Percentiles rank a stretch among this genome's conserved stretches.
phyloP scores from a whole-genome alignment of 1,140 invertebrate genomes.

The Philopotamus ludificatus region DNA sequence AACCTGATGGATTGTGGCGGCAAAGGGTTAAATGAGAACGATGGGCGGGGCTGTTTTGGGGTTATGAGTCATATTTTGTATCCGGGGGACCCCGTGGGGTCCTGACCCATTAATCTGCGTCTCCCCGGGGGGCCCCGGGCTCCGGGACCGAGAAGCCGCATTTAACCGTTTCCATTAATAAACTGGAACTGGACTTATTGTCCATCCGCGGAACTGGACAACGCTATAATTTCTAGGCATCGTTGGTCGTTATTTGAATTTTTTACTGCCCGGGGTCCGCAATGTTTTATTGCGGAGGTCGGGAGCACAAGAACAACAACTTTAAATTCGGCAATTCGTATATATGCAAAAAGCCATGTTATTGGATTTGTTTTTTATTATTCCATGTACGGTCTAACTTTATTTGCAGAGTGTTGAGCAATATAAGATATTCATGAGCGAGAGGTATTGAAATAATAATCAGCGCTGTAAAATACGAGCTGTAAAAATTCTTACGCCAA shows the following conservation, averaged over 20 bases:
- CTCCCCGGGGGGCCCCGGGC: slow-evolving; percentile 7
- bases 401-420: too few species aligned
- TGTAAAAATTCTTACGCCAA: too few species aligned
- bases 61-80: slow-evolving; percentile 6
- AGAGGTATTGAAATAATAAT: too few species aligned
- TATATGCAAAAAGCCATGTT: too few species aligned
- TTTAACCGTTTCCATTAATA: slow-evolving; percentile 26
- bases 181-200: slow-evolving; percentile 21
- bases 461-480: too few species aligned
- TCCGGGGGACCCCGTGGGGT: background rate
- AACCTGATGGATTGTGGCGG: background rate
- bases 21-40: background rate
- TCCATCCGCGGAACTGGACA: slow-evolving; percentile 12
- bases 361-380: too few species aligned
- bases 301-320: too few species aligned
- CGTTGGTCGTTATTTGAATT: too few species aligned
- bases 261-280: background rate
- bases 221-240: slow-evolving; percentile 8
- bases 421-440: too few species aligned
- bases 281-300: background rate
- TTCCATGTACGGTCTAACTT: too few species aligned
- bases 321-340: too few species aligned
- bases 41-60: background rate
- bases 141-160: slow-evolving; percentile 4
- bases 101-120: slow-evolving; percentile 15